A percentile compares a stretch with the other conserved stretches of the same genome.
Conservation (phyloP, 2,113 vertebrate genomes). For the Erythrocebus patas region DNA sequence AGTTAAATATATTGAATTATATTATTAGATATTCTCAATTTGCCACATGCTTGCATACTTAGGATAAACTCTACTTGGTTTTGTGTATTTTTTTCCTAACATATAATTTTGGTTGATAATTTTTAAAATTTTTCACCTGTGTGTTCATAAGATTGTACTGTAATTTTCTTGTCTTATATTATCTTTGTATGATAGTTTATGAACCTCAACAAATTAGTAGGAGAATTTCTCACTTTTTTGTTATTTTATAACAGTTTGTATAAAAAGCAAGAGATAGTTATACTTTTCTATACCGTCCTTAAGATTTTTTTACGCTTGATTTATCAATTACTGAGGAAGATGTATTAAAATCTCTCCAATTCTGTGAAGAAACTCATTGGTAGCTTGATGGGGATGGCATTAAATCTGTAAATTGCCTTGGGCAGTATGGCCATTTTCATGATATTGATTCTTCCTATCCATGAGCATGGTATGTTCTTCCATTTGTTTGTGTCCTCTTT, state of each 20-base stretch:
- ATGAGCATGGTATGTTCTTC: too few relatives aligned
- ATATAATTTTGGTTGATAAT: background rate
- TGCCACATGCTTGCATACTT: background rate
- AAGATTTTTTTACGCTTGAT: background rate
- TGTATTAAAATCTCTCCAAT: background rate
- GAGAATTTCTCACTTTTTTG: background rate
- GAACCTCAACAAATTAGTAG: background rate
- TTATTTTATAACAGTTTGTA: background rate
- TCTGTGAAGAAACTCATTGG: too few relatives aligned
- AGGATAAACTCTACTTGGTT: background rate
- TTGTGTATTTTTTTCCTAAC: background rate
- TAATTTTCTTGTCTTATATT: background rate
- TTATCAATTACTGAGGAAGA: background rate
- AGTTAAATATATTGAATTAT: background rate
- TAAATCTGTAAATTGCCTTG: too few relatives aligned
- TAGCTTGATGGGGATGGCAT: too few relatives aligned
- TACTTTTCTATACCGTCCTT: background rate
- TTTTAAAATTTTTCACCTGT: background rate
- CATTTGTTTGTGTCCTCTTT: too few relatives aligned
- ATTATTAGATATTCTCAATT: background rate
- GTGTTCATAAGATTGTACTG: background rate
- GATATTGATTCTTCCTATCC: too few relatives aligned
- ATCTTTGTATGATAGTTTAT: background rate
- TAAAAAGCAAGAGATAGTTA: background rate
- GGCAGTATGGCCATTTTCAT: too few relatives aligned